phyloP scores from a whole-genome alignment of 2,888 invertebrate species.

The Agriotes lineatus region DNA sequence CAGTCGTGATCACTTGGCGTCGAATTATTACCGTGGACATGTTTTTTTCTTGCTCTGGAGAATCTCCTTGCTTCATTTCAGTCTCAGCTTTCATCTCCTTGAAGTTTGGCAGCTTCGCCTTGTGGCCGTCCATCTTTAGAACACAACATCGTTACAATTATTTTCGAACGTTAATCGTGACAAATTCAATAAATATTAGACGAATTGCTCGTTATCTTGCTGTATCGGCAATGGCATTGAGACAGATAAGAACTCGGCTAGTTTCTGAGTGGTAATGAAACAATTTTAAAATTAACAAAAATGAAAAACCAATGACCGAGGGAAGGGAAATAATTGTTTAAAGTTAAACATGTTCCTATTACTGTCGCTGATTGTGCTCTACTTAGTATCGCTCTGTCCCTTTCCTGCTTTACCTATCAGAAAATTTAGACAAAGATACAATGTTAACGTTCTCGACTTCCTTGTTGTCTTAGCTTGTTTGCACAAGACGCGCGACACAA shows the following conservation, averaged over 20 bases:
- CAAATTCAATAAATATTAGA: conserved; percentile 2
- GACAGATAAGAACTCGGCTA: conserved; percentile 20
- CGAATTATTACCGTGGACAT: conserved; percentile 44
- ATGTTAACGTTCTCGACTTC: conserved; percentile 13
- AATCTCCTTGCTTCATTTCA: conserved; percentile 66
- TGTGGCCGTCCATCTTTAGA: conserved; percentile 44
- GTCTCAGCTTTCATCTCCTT: conserved; percentile 56
- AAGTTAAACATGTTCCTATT: conserved; percentile 25
- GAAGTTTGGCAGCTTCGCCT: conserved; percentile 11
- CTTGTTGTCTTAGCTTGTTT: conserved; percentile 39
- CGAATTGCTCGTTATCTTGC: background rate
- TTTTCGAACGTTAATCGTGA: background rate
- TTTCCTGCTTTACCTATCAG: background rate
- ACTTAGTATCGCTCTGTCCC: background rate
- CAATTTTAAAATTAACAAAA: conserved; percentile 32
- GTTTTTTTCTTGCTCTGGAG: conserved; percentile 37
- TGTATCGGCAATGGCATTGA: conserved; percentile 3
- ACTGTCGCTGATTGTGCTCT: background rate
- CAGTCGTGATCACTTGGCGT: conserved; percentile 61
- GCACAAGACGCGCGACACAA: conserved; percentile 44
- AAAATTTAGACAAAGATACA: conserved; percentile 22
- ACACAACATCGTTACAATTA: too few species aligned
- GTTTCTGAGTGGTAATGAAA: conserved; percentile 20
- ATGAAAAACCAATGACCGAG: conserved; percentile 48
- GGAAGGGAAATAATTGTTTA: conserved; percentile 50